A percentile compares a stretch with the other conserved stretches of the same genome.
Conservation (phyloP, 37 sponge, comb jelly and placozoan species). For the Beroe forskalii region DNA sequence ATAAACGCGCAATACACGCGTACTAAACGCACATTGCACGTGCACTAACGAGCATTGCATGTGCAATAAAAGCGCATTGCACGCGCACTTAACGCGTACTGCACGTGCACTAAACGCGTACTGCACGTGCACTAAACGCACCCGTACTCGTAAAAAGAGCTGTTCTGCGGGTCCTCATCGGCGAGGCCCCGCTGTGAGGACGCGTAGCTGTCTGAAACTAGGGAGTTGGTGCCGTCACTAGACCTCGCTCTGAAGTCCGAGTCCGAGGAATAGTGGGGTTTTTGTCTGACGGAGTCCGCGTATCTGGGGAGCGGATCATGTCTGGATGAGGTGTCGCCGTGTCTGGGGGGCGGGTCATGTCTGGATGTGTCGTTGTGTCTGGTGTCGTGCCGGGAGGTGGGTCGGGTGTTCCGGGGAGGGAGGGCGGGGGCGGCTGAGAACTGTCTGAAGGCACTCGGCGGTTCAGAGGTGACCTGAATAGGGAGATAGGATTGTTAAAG, state of each 20-base stretch:
- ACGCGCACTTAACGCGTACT: too few species aligned
- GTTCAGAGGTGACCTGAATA: not conserved
- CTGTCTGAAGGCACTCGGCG: conserved; percentile 27
- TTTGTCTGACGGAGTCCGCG: not conserved
- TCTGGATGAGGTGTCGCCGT: not conserved
- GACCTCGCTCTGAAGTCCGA: not conserved
- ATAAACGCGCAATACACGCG: too few species aligned
- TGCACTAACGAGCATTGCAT: too few species aligned
- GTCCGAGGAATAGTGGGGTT: not conserved
- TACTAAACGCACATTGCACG: too few species aligned
- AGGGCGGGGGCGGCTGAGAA: not conserved
- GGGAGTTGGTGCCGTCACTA: not conserved
- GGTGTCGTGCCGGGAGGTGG: not conserved
- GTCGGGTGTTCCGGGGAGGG: not conserved
- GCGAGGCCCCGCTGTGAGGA: not conserved
- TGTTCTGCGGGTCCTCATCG: conserved; percentile 42
- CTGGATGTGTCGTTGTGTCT: not conserved
- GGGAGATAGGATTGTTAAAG: not conserved
- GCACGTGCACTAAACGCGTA: too few species aligned
- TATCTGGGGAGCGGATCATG: not conserved
- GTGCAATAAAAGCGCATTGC: too few species aligned
- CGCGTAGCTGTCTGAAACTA: not conserved
- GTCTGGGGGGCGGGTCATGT: too few species aligned
- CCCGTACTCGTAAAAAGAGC: conserved; percentile 49
- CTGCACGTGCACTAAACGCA: too few species aligned